phyloP scores from a whole-genome alignment of 2,888 invertebrate genomes.

The Lasioglossum malachurum region DNA sequence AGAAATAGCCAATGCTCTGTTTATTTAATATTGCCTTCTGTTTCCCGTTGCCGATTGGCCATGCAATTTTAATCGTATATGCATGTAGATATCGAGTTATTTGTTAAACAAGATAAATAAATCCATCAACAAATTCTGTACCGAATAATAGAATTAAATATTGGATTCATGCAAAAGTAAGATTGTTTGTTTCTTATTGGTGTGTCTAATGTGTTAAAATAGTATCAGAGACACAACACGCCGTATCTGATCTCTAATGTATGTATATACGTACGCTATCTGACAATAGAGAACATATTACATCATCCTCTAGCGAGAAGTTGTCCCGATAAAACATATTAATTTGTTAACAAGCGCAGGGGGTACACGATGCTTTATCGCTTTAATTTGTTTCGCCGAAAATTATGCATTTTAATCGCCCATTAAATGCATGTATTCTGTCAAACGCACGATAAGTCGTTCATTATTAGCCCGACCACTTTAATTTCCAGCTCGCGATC shows the following conservation, averaged over 20 bases:
- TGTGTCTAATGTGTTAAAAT: too few species aligned
- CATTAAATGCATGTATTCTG: slow-evolving; percentile 31
- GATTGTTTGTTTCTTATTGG: too few species aligned
- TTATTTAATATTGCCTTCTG: slow-evolving; percentile 4
- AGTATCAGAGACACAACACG: not conserved
- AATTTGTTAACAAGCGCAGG: slow-evolving; percentile 30
- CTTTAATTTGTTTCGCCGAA: slow-evolving; percentile 33
- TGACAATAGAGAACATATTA: slow-evolving; percentile 18
- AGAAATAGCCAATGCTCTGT: not conserved
- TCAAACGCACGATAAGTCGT: slow-evolving; percentile 27
- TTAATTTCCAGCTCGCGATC: not conserved
- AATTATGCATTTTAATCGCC: slow-evolving; percentile 42
- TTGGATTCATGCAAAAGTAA: not conserved
- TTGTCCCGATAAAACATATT: slow-evolving; percentile 25
- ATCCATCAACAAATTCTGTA: not conserved
- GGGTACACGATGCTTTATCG: slow-evolving; percentile 10
- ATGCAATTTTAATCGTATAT: not conserved
- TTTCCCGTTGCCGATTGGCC: not conserved
- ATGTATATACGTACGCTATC: not conserved
- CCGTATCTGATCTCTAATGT: not conserved
- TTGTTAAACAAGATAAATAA: slow-evolving; percentile 6
- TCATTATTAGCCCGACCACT: not conserved
- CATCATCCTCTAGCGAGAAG: not conserved
- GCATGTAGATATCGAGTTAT: not conserved
- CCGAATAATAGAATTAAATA: not conserved